A percentile compares a stretch with the other conserved stretches of the same genome.
These are phyloP conservation scores for Lepidocyrtinus sp. DNA, from an alignment of 2,888 invertebrate genomes.

Conservation along the genomic window DNA sequence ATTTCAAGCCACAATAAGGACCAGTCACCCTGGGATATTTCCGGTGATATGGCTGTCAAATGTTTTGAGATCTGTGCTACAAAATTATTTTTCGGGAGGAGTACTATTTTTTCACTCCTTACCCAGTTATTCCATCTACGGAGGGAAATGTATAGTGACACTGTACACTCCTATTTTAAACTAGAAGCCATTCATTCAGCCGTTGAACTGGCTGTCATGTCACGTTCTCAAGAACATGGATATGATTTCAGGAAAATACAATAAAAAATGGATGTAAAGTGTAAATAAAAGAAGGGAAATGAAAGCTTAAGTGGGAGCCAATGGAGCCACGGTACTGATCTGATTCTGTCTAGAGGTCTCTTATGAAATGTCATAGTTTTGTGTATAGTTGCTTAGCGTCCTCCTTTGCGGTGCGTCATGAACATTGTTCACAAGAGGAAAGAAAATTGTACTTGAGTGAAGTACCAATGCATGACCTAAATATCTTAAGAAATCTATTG, in stretches of 20 bases:
- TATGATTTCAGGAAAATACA: slow-evolving; percentile 57
- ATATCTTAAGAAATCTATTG: slow-evolving; percentile 2
- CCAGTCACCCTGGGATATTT: slow-evolving; percentile 52
- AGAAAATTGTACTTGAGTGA: neutral
- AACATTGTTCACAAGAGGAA: slow-evolving; percentile 12
- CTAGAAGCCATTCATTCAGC: slow-evolving; percentile 28
- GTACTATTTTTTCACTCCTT: neutral
- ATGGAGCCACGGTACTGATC: no score
- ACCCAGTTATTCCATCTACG: neutral
- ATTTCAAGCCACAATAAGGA: no score
- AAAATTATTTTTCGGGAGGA: neutral
- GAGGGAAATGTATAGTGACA: neutral
- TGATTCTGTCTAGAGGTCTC: no score
- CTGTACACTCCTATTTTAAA: neutral
- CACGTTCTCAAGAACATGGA: slow-evolving; percentile 58
- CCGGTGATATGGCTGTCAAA: slow-evolving; percentile 58
- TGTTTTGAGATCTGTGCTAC: neutral
- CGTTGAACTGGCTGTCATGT: slow-evolving; percentile 56
- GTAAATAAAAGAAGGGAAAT: neutral
- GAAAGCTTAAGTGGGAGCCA: neutral
- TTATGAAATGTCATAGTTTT: neutral
- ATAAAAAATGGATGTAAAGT: no score
- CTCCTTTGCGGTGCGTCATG: no score
- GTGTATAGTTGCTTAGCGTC: no score
- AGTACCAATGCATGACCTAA: slow-evolving; percentile 38